Base-by-base conservation (phyloP, 2,113 vertebrate genomes). In the Urocitellus parryii region DNA sequence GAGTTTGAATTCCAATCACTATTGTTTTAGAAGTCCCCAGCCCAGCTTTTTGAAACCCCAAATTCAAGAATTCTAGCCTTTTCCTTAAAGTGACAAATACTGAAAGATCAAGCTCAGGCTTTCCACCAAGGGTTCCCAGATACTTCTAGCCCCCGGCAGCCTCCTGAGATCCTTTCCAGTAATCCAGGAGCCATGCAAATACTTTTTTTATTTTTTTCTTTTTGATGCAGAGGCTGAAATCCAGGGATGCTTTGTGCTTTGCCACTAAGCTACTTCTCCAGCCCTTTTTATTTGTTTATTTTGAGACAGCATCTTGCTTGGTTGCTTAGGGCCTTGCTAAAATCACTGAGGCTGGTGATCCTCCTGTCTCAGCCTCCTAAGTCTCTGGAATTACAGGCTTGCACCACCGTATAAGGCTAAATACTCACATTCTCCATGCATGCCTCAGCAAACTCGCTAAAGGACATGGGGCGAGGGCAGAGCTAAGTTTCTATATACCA, bases 21-120 rank as follows among this genome's bases (percentile, higher is more conserved):
- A 29, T 61, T 42, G 77, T 32, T 78, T 90, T 88, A 70, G 51
- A 92, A 80, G 32, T 77, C 37, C 88, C 25, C 4, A 0, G 78
- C 39, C 77, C 77, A 73, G 11, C 53, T 88, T 93, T 51, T 89
- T 88, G 83, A 88, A 85, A 73, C 2, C 53, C 58, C 63, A 91
- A 81, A 58, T 39, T 61, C 61, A 67, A 18, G 20, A 81, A 86
- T 58, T 77, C 67, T 76, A 58, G 85, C 24, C 53, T 61, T 2
- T 53, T 88, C 18, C 25, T 27, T 29, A 80, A 67, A 67, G 34
- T 48, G 67, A 65, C 24, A 72, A 42, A 24, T 25, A 2, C 65
- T 39, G 16, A 37, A 11, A 18, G 37, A 81, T 53, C 29, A 67
- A 42, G 16, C 9, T 34, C 45, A 48, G 22, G 24, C 18, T 90